A percentile compares a stretch with the other conserved stretches of the same genome.
Conservation (phyloP, 2,888 invertebrate genomes). For the Drosophila siamana region DNA sequence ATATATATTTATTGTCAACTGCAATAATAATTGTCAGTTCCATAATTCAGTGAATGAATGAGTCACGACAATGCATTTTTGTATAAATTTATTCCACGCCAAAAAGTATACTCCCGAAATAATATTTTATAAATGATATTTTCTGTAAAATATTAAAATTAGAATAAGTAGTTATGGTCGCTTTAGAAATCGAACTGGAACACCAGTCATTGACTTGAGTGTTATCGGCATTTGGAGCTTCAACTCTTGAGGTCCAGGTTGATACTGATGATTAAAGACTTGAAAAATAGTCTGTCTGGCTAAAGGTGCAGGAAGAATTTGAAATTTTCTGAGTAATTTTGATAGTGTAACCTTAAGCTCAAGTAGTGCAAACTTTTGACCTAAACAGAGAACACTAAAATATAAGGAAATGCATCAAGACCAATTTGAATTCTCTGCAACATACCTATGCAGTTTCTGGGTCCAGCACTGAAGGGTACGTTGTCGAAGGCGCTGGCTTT, state of each 20-base stretch:
- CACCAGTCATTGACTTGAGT: conserved; percentile 53
- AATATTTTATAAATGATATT: not conserved
- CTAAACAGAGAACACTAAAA: conserved; percentile 47
- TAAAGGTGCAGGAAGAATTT: conserved; percentile 83
- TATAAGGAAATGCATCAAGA: not conserved
- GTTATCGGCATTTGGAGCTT: conserved; percentile 48
- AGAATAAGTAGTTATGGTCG: conserved; percentile 16
- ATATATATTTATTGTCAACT: too few relatives aligned
- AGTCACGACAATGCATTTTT: too few relatives aligned
- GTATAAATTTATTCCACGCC: not conserved
- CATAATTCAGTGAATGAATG: too few relatives aligned
- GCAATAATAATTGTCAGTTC: too few relatives aligned
- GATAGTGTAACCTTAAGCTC: conserved; percentile 87
- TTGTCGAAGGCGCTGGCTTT: conserved; percentile 86
- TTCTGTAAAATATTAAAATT: not conserved
- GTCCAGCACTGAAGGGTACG: conserved; percentile 88
- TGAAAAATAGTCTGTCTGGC: conserved; percentile 80
- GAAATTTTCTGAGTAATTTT: conserved; percentile 86
- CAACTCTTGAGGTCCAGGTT: conserved; percentile 48
- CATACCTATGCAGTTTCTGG: conserved; percentile 86
- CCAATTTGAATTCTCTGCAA: not conserved
- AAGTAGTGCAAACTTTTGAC: conserved; percentile 86
- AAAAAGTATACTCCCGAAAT: not conserved
- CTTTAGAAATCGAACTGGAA: conserved; percentile 41
- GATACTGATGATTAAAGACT: conserved; percentile 32